Evolutionary conservation across 2,113 vertebrate species (phyloP).

Genomic region (Amphiprion percula): DNA sequence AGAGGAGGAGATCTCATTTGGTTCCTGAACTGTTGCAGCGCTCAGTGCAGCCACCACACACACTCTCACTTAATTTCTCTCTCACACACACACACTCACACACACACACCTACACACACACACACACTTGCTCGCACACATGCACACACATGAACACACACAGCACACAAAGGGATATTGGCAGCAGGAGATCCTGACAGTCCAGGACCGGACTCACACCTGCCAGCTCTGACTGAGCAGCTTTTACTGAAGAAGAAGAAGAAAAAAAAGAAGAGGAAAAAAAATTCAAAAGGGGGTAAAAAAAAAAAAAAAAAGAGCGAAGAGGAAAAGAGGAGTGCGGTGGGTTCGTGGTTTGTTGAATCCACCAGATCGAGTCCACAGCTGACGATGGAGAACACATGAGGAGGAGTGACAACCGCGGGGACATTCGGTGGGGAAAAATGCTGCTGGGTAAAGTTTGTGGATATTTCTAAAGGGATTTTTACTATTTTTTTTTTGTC

Average conservation of each 20-base stretch:
- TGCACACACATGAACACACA: slow-evolving; percentile 1
- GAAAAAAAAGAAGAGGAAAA: background rate
- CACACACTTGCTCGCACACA: background rate
- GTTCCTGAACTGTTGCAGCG: slow-evolving; percentile 82
- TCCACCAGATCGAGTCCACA: background rate
- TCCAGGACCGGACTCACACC: slow-evolving; percentile 41
- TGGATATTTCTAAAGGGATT: slow-evolving; percentile 65
- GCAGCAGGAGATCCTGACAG: slow-evolving; percentile 33
- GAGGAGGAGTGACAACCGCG: slow-evolving; percentile 15
- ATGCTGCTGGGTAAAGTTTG: slow-evolving; percentile 74
- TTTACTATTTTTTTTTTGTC: background rate
- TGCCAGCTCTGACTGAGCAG: slow-evolving; percentile 46
- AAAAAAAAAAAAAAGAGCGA: background rate
- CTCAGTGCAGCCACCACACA: slow-evolving; percentile 48
- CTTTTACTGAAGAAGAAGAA: slow-evolving; percentile 5
- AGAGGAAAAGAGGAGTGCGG: slow-evolving; percentile 37
- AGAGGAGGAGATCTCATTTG: slow-evolving; percentile 76
- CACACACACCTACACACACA: slow-evolving; percentile 2
- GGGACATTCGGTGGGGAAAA: slow-evolving; percentile 14
- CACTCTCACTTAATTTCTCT: slow-evolving; percentile 11
- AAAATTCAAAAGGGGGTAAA: background rate
- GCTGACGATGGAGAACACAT: slow-evolving; percentile 67
- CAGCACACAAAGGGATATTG: slow-evolving; percentile 22
- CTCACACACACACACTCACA: background rate
- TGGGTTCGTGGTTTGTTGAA: slow-evolving; percentile 4